A percentile compares a stretch with the other conserved stretches of the same genome.
Evolutionary conservation across 2,113 vertebrate genomes (phyloP).

Genomic region (Leptocoma aspasia): DNA sequence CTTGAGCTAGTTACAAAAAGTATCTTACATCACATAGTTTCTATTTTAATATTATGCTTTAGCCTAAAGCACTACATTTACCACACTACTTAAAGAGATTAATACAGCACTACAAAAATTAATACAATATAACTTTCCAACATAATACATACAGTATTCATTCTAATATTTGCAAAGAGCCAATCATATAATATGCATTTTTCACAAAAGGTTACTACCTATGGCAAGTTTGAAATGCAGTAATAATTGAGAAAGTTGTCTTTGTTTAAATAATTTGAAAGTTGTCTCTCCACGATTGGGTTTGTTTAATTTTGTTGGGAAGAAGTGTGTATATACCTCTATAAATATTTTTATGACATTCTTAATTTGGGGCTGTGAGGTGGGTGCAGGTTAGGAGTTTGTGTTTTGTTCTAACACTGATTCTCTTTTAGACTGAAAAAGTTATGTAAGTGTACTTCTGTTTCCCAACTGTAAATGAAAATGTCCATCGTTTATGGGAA

Average conservation of each 20-base stretch:
- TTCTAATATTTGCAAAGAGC: no score
- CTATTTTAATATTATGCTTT: no score
- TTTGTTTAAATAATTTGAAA: not conserved
- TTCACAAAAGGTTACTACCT: not conserved
- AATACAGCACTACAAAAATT: no score
- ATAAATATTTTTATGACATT: not conserved
- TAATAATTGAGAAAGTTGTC: not conserved
- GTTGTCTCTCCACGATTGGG: not conserved
- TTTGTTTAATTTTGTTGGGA: not conserved
- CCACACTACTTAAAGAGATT: no score
- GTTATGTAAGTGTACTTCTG: not conserved
- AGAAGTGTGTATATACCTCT: not conserved
- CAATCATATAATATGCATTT: no score
- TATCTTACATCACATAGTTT: no score
- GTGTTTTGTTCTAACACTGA: not conserved
- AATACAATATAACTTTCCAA: no score
- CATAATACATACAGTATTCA: no score
- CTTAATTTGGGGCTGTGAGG: not conserved
- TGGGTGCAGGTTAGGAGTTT: not conserved
- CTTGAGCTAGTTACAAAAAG: no score
- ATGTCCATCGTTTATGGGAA: not conserved
- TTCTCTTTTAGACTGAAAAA: not conserved
- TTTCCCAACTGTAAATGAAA: not conserved
- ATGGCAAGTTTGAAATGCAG: not conserved
- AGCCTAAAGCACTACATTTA: no score